Conservation (phyloP, 2,113 vertebrate species). For the Rhinogobius similis region DNA sequence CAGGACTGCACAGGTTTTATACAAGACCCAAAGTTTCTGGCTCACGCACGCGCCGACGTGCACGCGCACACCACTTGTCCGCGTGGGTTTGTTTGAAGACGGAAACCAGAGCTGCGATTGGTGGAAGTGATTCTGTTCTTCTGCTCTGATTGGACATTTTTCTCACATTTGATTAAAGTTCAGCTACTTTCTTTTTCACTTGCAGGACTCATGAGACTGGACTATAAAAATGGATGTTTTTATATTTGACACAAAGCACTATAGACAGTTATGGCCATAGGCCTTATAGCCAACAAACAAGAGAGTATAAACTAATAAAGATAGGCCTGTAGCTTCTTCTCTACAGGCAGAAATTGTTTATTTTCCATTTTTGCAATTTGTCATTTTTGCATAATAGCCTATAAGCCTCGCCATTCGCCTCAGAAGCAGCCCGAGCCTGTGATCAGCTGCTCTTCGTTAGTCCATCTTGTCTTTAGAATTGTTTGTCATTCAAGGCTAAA, state of each 20-base stretch:
- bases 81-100: conserved; percentile 82
- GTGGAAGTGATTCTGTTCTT: conserved; percentile 71
- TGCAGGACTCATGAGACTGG: not conserved
- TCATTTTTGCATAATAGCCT: too few relatives aligned
- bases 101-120: conserved; percentile 79
- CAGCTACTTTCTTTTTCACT: not conserved
- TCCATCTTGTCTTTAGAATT: not conserved
- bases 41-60: not conserved
- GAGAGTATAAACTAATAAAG: not conserved
- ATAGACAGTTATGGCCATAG: not conserved
- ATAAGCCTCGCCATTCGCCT: too few relatives aligned
- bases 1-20: conserved; percentile 5
- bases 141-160: conserved; percentile 88
- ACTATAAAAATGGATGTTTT: not conserved
- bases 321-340: not conserved
- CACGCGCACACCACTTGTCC: conserved; percentile 80
- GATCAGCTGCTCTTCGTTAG: not conserved
- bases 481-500: not conserved
- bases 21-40: not conserved
- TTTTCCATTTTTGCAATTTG: too few relatives aligned
- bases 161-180: not conserved
- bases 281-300: not conserved
- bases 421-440: too few relatives aligned
- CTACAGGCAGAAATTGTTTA: not conserved
- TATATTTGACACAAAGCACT: not conserved